Conservation (phyloP, 2,888 invertebrate genomes). For the Nysson spinosus region DNA sequence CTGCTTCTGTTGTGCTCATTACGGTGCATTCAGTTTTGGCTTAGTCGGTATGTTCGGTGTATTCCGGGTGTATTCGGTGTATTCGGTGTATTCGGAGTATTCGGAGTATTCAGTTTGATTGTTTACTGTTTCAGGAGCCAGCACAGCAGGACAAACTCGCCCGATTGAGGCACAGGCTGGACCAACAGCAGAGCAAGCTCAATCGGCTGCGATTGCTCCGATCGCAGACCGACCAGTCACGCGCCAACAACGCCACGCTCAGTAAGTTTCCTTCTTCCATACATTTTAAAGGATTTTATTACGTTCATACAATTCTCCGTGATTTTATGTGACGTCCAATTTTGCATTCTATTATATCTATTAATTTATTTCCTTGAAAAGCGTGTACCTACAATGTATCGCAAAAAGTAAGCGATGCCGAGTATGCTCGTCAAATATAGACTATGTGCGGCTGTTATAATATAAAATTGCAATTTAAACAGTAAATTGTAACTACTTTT, state of each 20-base stretch:
- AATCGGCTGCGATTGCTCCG: conserved; percentile 93
- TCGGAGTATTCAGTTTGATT: conserved; percentile 10
- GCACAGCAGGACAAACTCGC: conserved; percentile 93
- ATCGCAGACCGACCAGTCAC: conserved; percentile 95
- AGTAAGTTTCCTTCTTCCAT: too few relatives aligned
- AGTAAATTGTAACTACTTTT: too few relatives aligned
- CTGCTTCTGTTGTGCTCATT: conserved; percentile 1
- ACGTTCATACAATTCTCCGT: too few relatives aligned
- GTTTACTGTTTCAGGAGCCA: conserved; percentile 80
- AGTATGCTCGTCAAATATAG: too few relatives aligned
- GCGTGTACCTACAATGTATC: too few relatives aligned
- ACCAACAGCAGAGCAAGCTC: conserved; percentile 96
- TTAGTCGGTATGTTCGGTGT: background rate
- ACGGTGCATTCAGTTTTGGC: conserved; percentile 16
- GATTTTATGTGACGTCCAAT: too few relatives aligned
- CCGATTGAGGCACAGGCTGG: conserved; percentile 92
- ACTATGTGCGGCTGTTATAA: too few relatives aligned
- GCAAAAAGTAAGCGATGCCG: too few relatives aligned
- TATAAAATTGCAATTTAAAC: too few relatives aligned
- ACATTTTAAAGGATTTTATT: too few relatives aligned
- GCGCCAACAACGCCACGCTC: conserved; percentile 92
- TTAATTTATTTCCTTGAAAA: too few relatives aligned
- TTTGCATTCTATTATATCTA: too few relatives aligned
- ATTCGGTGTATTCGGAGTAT: conserved; percentile 2
- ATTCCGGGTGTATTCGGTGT: background rate